Conservation (phyloP, 2,888 invertebrate genomes). For the Pelosia muscerda region DNA sequence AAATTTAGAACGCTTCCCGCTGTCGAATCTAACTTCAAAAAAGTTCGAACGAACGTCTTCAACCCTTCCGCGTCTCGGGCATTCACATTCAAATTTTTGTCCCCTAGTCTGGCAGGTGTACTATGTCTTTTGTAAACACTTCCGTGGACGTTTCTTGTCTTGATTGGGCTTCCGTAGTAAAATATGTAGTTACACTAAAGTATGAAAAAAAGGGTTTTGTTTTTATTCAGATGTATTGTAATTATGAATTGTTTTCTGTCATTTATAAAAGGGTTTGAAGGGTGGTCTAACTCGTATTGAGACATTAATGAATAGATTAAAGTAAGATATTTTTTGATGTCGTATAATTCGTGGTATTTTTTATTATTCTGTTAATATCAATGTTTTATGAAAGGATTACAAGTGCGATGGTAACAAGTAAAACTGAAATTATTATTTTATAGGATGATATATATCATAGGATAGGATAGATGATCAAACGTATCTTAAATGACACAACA, state of each 20-base stretch:
- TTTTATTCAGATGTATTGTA: slow-evolving; percentile 30
- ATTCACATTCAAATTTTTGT: slow-evolving; percentile 81
- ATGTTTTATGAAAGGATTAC: background rate
- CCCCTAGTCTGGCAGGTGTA: slow-evolving; percentile 76
- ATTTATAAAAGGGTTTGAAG: slow-evolving; percentile 10
- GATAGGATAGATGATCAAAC: no score
- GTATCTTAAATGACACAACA: slow-evolving; percentile 19
- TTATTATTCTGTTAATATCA: background rate
- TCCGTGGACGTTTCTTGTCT: slow-evolving; percentile 67
- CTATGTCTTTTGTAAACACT: slow-evolving; percentile 74
- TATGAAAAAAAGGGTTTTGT: slow-evolving; percentile 33
- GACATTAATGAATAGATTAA: slow-evolving; percentile 1
- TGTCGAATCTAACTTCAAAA: slow-evolving; percentile 45
- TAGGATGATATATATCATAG: background rate
- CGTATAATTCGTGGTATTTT: background rate
- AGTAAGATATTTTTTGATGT: background rate
- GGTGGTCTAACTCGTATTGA: slow-evolving; percentile 6
- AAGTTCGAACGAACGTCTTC: slow-evolving; percentile 64
- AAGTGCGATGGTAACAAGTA: background rate
- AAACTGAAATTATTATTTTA: background rate
- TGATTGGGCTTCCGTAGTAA: slow-evolving; percentile 52
- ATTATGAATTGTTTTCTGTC: slow-evolving; percentile 20
- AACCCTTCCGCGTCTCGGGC: slow-evolving; percentile 71
- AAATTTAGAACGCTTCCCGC: slow-evolving; percentile 26
- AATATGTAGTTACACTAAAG: slow-evolving; percentile 43